Conservation (phyloP, 1,140 invertebrate genomes). For the Brachionus angularis region DNA sequence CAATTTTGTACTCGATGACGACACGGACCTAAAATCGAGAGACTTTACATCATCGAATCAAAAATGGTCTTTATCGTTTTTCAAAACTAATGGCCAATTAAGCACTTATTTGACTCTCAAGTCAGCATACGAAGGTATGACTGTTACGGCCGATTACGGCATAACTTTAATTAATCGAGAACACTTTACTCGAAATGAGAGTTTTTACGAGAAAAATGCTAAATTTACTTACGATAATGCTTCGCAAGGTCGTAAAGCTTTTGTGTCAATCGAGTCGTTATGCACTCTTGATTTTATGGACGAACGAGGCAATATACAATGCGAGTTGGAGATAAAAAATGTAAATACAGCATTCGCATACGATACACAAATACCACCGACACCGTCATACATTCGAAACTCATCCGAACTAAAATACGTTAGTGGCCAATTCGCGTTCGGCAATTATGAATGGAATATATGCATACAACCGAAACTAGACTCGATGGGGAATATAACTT, state of each 20-base stretch:
- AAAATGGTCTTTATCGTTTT: slow-evolving; percentile 79
- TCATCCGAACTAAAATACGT: slow-evolving; percentile 62
- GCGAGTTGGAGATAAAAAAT: slow-evolving; percentile 74
- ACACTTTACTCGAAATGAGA: slow-evolving; percentile 77
- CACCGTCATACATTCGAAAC: slow-evolving; percentile 36
- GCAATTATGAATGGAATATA: slow-evolving; percentile 79
- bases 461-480: slow-evolving; percentile 67
- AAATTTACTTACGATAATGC: slow-evolving; percentile 72
- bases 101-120: slow-evolving; percentile 77
- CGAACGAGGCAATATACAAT: slow-evolving; percentile 74
- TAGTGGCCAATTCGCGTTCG: slow-evolving; percentile 70
- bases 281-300: slow-evolving; percentile 73
- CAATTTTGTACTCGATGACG: slow-evolving; percentile 43
- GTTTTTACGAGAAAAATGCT: slow-evolving; percentile 69
- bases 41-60: slow-evolving; percentile 80
- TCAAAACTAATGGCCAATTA: slow-evolving; percentile 71
- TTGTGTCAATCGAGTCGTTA: slow-evolving; percentile 73
- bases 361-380: slow-evolving; percentile 63
- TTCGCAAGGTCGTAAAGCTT: slow-evolving; percentile 72
- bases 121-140: slow-evolving; percentile 68
- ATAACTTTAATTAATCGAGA: slow-evolving; percentile 78
- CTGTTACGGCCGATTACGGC: slow-evolving; percentile 68
- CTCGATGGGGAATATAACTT: slow-evolving; percentile 58
- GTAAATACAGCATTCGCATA: slow-evolving; percentile 72
- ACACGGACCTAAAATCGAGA: slow-evolving; percentile 75